These are phyloP conservation scores for Sitophilus oryzae DNA, from an alignment of 1,140 invertebrate genomes.

Conservation along the genomic window DNA sequence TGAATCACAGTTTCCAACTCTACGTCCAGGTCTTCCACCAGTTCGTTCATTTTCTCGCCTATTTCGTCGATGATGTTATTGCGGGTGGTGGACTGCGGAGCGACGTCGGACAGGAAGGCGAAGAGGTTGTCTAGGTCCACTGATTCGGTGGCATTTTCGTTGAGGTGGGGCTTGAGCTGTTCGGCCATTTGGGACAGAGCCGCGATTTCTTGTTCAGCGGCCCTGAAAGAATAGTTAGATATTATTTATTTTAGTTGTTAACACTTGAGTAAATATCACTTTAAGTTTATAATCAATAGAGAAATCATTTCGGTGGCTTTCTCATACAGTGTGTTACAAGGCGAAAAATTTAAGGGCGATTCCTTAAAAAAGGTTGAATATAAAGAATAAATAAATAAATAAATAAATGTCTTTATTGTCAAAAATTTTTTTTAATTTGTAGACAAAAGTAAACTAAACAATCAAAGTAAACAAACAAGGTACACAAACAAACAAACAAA, in stretches of 20 bases:
- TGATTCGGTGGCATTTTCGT: constrained; percentile 51
- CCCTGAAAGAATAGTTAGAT: constrained; percentile 49
- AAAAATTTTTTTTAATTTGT: too few species aligned
- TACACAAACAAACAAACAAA: too few species aligned
- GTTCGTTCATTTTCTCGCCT: constrained; percentile 73
- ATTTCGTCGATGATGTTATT: constrained; percentile 72
- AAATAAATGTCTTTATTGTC: too few species aligned
- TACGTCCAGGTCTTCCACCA: constrained; percentile 72
- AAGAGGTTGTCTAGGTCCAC: constrained; percentile 91
- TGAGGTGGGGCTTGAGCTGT: constrained; percentile 61
- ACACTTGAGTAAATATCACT: too few species aligned
- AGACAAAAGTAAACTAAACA: too few species aligned
- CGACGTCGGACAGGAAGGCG: constrained; percentile 82
- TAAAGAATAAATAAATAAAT: too few species aligned
- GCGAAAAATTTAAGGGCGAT: too few species aligned
- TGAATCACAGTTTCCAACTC: constrained; percentile 61
- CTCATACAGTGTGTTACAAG: too few species aligned
- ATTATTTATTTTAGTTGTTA: constrained; percentile 8
- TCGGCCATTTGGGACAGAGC: constrained; percentile 70
- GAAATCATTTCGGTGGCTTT: too few species aligned
- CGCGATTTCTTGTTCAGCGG: constrained; percentile 69
- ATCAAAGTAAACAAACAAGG: too few species aligned
- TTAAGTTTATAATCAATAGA: too few species aligned
- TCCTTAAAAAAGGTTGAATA: too few species aligned
- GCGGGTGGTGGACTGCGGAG: constrained; percentile 50